Conservation (phyloP, 2,888 invertebrate genomes). For the Drosophila helvetica region DNA sequence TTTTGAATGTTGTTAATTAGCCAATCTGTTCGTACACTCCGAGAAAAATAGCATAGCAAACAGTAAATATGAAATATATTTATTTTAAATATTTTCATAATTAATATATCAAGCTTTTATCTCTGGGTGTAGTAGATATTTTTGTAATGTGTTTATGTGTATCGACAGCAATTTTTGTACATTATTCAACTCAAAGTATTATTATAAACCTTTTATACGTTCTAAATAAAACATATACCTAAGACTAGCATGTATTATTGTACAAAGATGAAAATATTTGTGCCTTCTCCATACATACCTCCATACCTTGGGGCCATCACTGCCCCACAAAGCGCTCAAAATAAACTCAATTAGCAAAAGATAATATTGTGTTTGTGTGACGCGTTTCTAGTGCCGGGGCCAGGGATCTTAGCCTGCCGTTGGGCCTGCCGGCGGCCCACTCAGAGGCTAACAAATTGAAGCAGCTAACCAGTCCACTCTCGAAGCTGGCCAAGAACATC, state of each 20-base stretch:
- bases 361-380: slow-evolving; percentile 26
- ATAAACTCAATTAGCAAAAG: slow-evolving; percentile 50
- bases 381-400: slow-evolving; percentile 54
- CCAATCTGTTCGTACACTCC: slow-evolving; percentile 31
- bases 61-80: background rate
- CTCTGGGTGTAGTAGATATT: slow-evolving; percentile 9
- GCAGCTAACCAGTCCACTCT: slow-evolving; percentile 89
- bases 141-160: slow-evolving; percentile 46
- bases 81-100: slow-evolving; percentile 3
- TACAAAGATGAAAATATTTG: slow-evolving; percentile 38
- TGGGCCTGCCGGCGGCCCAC: slow-evolving; percentile 84
- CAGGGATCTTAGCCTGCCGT: slow-evolving; percentile 87
- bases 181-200: slow-evolving; percentile 44
- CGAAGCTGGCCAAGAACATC: slow-evolving; percentile 92
- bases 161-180: slow-evolving; percentile 16
- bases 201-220: slow-evolving; percentile 31
- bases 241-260: slow-evolving; percentile 45
- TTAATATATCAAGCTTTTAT: background rate
- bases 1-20: slow-evolving; percentile 47
- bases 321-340: slow-evolving; percentile 48
- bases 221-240: slow-evolving; percentile 33
- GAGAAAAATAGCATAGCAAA: background rate
- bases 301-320: slow-evolving; percentile 33
- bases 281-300: slow-evolving; percentile 53
- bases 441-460: slow-evolving; percentile 85